Evolutionary conservation across 2,888 invertebrate species (phyloP).

Genomic region (Macaria liturata): DNA sequence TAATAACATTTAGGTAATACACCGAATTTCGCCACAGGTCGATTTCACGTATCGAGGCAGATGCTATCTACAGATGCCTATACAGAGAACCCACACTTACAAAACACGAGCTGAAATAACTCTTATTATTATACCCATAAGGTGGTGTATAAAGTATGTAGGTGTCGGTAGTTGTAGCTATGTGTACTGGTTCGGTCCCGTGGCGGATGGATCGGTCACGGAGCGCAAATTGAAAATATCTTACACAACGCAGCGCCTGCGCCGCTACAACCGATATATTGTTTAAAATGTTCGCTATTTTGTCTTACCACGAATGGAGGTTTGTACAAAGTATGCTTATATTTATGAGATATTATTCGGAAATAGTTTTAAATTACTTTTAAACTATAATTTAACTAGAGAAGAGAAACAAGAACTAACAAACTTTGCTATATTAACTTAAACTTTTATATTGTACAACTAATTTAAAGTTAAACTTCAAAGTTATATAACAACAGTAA

Average conservation of each 20-base stretch:
- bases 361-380: too few relatives aligned
- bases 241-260: constrained; percentile 26
- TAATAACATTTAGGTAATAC: constrained; percentile 16
- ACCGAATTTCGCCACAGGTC: constrained; percentile 32
- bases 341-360: too few relatives aligned
- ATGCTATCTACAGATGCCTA: constrained; percentile 32
- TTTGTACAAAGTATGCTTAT: too few relatives aligned
- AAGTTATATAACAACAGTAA: too few relatives aligned
- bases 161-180: constrained; percentile 12
- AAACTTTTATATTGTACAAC: too few relatives aligned
- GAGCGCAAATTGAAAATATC: constrained; percentile 52
- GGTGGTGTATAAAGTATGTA: constrained; percentile 1
- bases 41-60: constrained; percentile 29
- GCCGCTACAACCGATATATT: background rate
- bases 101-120: background rate
- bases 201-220: constrained; percentile 51
- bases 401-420: too few relatives aligned
- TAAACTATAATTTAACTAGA: too few relatives aligned
- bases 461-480: too few relatives aligned
- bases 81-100: constrained; percentile 6
- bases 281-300: too few relatives aligned
- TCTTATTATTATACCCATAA: constrained; percentile 8
- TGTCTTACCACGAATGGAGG: too few relatives aligned
- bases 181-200: constrained; percentile 40
- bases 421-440: too few relatives aligned